Base-by-base conservation (phyloP, 2,888 invertebrate genomes). In the Crocallis elinguaria region DNA sequence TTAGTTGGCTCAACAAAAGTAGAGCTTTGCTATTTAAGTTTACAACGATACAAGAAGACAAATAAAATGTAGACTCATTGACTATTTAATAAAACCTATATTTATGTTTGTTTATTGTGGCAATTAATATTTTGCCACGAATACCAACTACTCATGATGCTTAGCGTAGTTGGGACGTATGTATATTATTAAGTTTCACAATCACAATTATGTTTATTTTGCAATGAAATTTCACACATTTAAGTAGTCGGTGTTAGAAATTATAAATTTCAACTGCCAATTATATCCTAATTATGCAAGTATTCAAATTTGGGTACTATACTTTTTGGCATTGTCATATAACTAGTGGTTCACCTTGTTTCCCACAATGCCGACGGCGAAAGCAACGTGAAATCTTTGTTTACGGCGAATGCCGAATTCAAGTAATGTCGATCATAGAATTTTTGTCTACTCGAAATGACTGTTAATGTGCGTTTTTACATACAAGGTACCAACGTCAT, bases 211-310 rank as follows among this genome's bases (percentile, higher is more conserved):
- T 11, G 16, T 19, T 17, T 5, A 13, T 44, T 32, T 44, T 11
- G 21, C 33, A 25, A 38, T 11, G 4, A 25, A 44, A 44, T 44
- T 50, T 50, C 37, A 38, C 38, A 45, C 33, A 21, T 27, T 42
- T 36, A 25, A 33, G 11, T 29, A 11, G 36, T 49, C 14, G 16
- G 11, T 42, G 39, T 51, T 35, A 33, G 39, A 45, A 39, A 51
- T 39, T 25, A 11, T 9, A 33, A 32, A 19, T 12, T 16, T 17
- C 42, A 27, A 5, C 5, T 12, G n/a, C 2, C 25, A 21, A 1
- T 6, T 9, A 13, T n/a, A n/a, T n/a, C n/a, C 13, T 37, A 45
- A 32, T 38, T 46, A 12, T 23, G 38, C 32, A 30, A 23, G 17
- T 33, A 14, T 21, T 21, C 5, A 6, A 19, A 19, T 36, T 21